Conservation (phyloP, 1,140 invertebrate genomes). For the Sarcophaga bullata region DNA sequence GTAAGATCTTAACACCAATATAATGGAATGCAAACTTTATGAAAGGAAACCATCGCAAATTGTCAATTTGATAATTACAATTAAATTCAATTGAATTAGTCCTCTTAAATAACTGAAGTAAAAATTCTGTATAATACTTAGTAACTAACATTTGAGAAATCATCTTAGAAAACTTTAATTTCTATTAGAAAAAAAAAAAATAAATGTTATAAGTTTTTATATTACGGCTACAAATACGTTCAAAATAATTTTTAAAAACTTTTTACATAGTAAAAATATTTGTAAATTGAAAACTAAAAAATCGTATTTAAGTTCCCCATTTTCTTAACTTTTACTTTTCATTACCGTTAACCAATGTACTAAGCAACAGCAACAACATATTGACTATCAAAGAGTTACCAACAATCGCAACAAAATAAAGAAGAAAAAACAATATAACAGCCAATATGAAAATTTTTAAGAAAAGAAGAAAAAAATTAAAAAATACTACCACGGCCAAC, state of each 20-base stretch:
- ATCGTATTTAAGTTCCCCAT: not conserved
- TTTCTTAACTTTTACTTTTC: conserved; percentile 37
- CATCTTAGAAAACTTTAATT: too few species aligned
- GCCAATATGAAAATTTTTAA: not conserved
- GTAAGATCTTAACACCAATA: too few species aligned
- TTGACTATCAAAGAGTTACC: not conserved
- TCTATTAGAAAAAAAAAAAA: too few species aligned
- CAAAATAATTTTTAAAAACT: not conserved
- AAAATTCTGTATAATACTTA: too few species aligned
- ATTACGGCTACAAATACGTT: not conserved
- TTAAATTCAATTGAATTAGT: too few species aligned
- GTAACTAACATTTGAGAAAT: too few species aligned
- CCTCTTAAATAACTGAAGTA: too few species aligned
- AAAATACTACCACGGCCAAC: not conserved
- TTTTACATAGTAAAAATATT: not conserved
- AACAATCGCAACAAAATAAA: not conserved
- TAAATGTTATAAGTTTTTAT: too few species aligned
- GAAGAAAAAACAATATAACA: not conserved
- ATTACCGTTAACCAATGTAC: conserved; percentile 27
- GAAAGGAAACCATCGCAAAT: too few species aligned
- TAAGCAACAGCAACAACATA: not conserved
- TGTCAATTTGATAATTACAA: too few species aligned
- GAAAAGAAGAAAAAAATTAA: not conserved
- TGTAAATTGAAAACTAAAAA: not conserved
- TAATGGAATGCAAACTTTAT: too few species aligned